A percentile compares a stretch with the other conserved stretches of the same genome.
Evolutionary conservation across 2,113 vertebrate species (phyloP).

Genomic region (Thryonomys swinderianus): DNA sequence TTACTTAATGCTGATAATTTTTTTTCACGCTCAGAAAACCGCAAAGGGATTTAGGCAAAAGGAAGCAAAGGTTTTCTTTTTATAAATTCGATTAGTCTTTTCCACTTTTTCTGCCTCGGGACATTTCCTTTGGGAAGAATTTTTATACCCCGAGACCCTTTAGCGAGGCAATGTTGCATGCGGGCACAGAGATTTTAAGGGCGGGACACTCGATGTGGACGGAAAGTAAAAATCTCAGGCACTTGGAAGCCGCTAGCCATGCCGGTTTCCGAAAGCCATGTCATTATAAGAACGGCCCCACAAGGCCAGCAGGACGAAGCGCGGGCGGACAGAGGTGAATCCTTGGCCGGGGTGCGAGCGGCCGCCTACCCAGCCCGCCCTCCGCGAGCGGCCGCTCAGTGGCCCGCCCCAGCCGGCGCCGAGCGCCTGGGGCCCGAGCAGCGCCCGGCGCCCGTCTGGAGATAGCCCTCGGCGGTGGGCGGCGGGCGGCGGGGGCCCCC

Average conservation of each 20-base stretch:
- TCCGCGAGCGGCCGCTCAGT: background rate
- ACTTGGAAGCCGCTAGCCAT: background rate
- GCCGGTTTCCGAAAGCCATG: background rate
- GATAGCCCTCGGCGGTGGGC: background rate
- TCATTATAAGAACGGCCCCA: background rate
- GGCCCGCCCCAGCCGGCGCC: conserved; percentile 30
- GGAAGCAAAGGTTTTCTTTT: conserved; percentile 67
- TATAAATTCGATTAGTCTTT: conserved; percentile 69
- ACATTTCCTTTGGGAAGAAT: conserved; percentile 66
- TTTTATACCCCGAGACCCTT: conserved; percentile 50
- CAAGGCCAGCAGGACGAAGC: background rate
- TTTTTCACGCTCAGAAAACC: conserved; percentile 58
- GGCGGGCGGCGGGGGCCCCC: background rate
- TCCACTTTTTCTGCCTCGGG: conserved; percentile 47
- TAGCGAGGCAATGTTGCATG: conserved; percentile 56
- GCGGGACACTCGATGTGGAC: background rate
- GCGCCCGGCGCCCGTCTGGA: conserved; percentile 24
- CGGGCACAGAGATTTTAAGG: background rate
- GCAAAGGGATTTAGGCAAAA: conserved; percentile 67
- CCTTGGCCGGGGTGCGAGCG: background rate
- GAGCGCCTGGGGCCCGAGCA: background rate
- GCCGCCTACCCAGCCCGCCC: background rate
- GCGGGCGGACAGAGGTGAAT: background rate
- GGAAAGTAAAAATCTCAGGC: background rate
- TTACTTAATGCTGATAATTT: background rate